Conservation (phyloP, 2,797 vertebrate genomes). For the Sebastes iracundus region DNA sequence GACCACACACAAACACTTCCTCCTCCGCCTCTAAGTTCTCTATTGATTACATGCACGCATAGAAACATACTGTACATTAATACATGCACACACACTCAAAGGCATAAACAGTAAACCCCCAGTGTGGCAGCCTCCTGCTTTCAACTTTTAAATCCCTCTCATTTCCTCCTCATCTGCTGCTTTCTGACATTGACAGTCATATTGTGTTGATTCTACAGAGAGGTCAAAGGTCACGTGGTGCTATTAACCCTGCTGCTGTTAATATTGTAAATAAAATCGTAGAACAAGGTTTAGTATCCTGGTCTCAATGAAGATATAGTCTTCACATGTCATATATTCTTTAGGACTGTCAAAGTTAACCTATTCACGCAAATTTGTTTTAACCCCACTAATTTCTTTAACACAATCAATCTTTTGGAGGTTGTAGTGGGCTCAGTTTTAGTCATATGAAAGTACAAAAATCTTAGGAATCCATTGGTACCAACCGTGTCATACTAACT, state of each 20-base stretch:
- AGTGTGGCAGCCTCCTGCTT: constrained; percentile 19
- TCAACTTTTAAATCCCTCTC: constrained; percentile 34
- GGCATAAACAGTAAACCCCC: constrained; percentile 17
- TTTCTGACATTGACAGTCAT: constrained; percentile 2
- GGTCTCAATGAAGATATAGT: too few species aligned
- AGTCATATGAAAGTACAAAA: too few species aligned
- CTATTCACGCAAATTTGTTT: rapidly evolving
- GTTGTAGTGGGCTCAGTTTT: too few species aligned
- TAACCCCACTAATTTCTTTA: too few species aligned
- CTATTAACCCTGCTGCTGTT: constrained; percentile 6
- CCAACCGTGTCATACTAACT: too few species aligned
- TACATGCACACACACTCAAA: not conserved
- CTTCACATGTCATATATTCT: too few species aligned
- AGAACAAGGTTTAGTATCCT: too few species aligned
- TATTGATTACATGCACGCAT: not conserved
- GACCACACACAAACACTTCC: constrained; percentile 15
- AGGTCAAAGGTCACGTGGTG: constrained; percentile 39
- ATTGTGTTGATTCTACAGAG: not conserved
- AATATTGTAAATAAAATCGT: not conserved
- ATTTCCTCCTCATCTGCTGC: constrained; percentile 29
- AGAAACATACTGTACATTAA: constrained; percentile 1
- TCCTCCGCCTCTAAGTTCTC: not conserved
- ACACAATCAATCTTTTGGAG: too few species aligned
- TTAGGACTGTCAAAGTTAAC: too few species aligned
- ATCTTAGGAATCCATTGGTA: too few species aligned